A percentile compares a stretch with the other conserved stretches of the same genome.
Conservation (phyloP, 2,113 vertebrate genomes). For the Urocynchramus pylzowi region DNA sequence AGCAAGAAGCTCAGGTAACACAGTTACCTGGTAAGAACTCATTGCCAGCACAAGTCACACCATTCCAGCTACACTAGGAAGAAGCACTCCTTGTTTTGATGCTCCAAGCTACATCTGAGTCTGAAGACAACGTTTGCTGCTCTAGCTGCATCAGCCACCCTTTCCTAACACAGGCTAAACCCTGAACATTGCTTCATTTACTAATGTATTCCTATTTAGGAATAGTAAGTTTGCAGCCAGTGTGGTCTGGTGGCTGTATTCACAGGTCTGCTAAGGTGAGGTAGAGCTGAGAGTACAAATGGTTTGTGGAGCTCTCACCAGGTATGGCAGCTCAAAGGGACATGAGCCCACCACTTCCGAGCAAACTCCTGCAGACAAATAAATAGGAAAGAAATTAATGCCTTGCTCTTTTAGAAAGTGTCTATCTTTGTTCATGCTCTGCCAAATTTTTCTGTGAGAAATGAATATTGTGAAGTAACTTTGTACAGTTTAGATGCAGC, state of each 20-base stretch:
- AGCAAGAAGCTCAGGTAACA: not conserved
- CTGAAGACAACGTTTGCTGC: not conserved
- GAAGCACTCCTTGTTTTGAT: not conserved
- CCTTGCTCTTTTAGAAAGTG: not conserved
- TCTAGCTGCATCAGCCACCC: not conserved
- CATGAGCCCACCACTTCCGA: not conserved
- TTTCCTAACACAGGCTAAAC: not conserved
- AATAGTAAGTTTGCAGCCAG: not conserved
- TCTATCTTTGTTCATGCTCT: not conserved
- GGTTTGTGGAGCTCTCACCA: not conserved
- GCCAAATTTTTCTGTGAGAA: not conserved
- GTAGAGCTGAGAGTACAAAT: not conserved
- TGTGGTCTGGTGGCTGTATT: not conserved
- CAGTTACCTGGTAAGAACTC: not conserved
- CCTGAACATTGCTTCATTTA: not conserved
- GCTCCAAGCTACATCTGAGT: not conserved
- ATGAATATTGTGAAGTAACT: not conserved
- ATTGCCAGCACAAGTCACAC: not conserved
- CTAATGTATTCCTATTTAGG: too few species aligned
- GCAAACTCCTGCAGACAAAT: not conserved
- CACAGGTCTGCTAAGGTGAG: not conserved
- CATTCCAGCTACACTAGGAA: not conserved
- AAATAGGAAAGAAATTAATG: not conserved
- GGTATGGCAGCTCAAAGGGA: not conserved
- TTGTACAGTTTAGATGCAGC: not conserved